Conservation (phyloP, 1,140 invertebrate genomes). For the Schlechtendalia chinensis region DNA sequence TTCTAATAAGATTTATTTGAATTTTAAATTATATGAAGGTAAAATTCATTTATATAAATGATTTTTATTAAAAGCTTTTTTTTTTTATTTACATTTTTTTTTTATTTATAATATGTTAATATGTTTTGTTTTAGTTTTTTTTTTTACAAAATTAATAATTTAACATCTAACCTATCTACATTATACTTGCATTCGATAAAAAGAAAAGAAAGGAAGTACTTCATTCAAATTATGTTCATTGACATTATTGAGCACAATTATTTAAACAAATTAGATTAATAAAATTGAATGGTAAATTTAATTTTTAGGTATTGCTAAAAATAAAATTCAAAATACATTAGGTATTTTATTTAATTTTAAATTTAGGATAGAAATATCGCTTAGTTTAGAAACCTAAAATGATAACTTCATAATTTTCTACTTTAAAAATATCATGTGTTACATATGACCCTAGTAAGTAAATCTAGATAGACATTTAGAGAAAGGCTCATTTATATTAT, state of each 20-base stretch:
- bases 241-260: slow-evolving; percentile 2
- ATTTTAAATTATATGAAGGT: neutral
- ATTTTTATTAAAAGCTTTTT: slow-evolving; percentile 1
- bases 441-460: slow-evolving; percentile 15
- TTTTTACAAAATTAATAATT: neutral
- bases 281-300: neutral
- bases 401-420: slow-evolving; percentile 23
- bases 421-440: neutral
- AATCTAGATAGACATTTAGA: slow-evolving; percentile 44
- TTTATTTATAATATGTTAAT: too few relatives aligned
- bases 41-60: neutral
- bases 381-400: slow-evolving; percentile 28
- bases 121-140: neutral
- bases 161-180: neutral
- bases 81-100: too few relatives aligned
- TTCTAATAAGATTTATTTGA: neutral
- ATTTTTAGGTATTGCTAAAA: neutral
- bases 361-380: slow-evolving; percentile 16
- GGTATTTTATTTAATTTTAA: slow-evolving; percentile 9
- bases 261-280: slow-evolving; percentile 24
- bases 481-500: slow-evolving; percentile 31
- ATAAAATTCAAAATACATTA: neutral
- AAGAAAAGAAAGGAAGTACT: neutral
- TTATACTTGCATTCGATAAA: too few relatives aligned
- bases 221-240: neutral